A percentile compares a stretch with the other conserved stretches of the same genome.
Conservation (phyloP, 2,888 invertebrate genomes). For the Drosophila suboccidentalis region DNA sequence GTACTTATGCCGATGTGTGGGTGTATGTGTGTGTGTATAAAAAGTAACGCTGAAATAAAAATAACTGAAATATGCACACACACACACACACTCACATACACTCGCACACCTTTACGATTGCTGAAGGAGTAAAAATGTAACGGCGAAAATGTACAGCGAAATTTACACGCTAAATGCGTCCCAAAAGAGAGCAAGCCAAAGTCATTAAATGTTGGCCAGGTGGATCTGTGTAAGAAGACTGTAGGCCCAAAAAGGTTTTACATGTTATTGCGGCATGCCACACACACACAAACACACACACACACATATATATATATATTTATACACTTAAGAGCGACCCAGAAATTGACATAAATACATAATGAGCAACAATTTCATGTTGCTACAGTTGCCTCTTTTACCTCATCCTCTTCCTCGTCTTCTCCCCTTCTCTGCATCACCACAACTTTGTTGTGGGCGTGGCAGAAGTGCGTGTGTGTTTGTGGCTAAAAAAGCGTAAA, state of each 20-base stretch:
- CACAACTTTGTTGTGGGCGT: slow-evolving; percentile 42
- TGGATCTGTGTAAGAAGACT: slow-evolving; percentile 37
- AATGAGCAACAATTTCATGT: slow-evolving; percentile 77
- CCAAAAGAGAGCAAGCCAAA: slow-evolving; percentile 76
- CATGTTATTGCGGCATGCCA: slow-evolving; percentile 70
- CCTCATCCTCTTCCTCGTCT: background rate
- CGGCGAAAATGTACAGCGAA: slow-evolving; percentile 62
- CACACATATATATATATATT: slow-evolving; percentile 12
- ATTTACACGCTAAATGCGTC: slow-evolving; percentile 79
- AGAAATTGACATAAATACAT: slow-evolving; percentile 79
- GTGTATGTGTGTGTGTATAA: slow-evolving; percentile 47
- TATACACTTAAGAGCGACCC: slow-evolving; percentile 48
- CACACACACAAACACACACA: slow-evolving; percentile 31
- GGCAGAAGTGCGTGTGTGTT: slow-evolving; percentile 58
- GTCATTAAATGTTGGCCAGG: slow-evolving; percentile 79
- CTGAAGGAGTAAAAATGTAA: slow-evolving; percentile 74
- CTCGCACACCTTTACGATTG: slow-evolving; percentile 63
- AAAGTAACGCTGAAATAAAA: slow-evolving; percentile 74
- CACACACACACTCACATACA: slow-evolving; percentile 54
- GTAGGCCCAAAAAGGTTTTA: slow-evolving; percentile 78
- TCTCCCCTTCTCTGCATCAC: background rate
- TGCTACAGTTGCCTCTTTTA: slow-evolving; percentile 23
- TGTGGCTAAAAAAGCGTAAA: slow-evolving; percentile 74
- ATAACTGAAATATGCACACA: slow-evolving; percentile 74
- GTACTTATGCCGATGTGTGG: slow-evolving; percentile 8